Percentiles rank a stretch among this genome's conserved stretches.
phyloP scores from a whole-genome alignment of 2,888 invertebrate species.

The Tyria jacobaeae region DNA sequence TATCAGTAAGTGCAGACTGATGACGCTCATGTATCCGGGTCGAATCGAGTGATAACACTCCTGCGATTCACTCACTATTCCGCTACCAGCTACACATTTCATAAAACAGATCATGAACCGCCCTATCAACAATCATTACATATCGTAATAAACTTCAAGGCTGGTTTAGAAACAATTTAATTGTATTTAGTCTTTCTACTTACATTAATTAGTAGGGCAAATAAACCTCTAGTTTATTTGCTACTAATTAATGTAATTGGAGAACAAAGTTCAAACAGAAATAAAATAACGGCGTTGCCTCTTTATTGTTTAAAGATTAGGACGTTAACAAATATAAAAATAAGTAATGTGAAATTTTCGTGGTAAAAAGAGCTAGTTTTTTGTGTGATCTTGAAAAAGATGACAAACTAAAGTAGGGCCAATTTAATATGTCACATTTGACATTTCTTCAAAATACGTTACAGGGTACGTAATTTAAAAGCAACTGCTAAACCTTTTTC shows the following conservation, averaged over 20 bases:
- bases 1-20: slow-evolving; percentile 32
- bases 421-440: no score
- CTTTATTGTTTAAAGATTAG: not conserved
- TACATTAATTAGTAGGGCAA: slow-evolving; percentile 25
- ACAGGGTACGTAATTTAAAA: no score
- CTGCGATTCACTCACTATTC: slow-evolving; percentile 19
- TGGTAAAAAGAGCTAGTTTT: no score
- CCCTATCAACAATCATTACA: slow-evolving; percentile 49
- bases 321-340: not conserved
- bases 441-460: no score
- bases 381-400: no score
- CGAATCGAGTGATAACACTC: slow-evolving; percentile 32
- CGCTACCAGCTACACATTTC: slow-evolving; percentile 6
- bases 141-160: slow-evolving; percentile 51
- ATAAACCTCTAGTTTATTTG: slow-evolving; percentile 9
- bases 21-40: slow-evolving; percentile 39
- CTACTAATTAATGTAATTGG: not conserved
- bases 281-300: not conserved
- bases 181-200: slow-evolving; percentile 24
- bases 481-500: no score
- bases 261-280: not conserved
- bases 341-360: no score
- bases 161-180: slow-evolving; percentile 41
- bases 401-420: no score
- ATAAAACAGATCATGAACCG: slow-evolving; percentile 49